Evolutionary conservation across 1,140 invertebrate species (phyloP), one percentile per base, ranked within the genome.

Genomic region (Dolichoris vasculosae): DNA sequence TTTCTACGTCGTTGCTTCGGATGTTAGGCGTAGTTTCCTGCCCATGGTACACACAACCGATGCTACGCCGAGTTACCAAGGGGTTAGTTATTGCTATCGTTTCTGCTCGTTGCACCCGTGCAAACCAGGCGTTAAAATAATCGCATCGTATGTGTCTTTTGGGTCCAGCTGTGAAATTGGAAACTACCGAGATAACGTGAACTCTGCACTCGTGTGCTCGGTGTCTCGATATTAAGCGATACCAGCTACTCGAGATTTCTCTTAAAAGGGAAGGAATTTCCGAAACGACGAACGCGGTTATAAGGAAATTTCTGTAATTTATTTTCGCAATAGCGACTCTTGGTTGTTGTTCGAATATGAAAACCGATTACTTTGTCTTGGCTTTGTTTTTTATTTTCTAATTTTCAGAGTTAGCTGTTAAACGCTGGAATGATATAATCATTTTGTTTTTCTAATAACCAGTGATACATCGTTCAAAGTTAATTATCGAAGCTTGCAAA

Each of bases 151-250:
- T 48, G 71, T 48, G 71, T 26, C 71, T 48, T 75, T 48, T 46
- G 43, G 43, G 40, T 43, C n/a, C 71, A 46, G 71, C 4, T 46
- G 26, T 46, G 43, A 43, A 75, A 46, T 75, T 48, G 43, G 43
- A 75, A 43, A 6, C 6, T 46, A 88, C 88, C 63, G 78, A 80
- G 78, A 82, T 71, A 82, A 71, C 80, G 67, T 43, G 8, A 43
- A 64, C 63, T 46, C 23, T 11, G n/a, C 59, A 32, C 20, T 30
- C 17, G 40, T n/a, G 55, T 48, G 26, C 23, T 69, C 23, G 15
- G 55, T 17, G 23, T 80, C 78, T 23, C 55, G 78, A 59, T 67
- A 67, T 67, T 80, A 64, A 80, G 30, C 63, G 38, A 30, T 59
- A 59, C 51, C 51, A 40, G 77, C 48, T 30, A 63, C 78, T n/a